A percentile compares a stretch with the other conserved stretches of the same genome.
Conservation (phyloP, 2,797 vertebrate species). For the Balearica regulorum region DNA sequence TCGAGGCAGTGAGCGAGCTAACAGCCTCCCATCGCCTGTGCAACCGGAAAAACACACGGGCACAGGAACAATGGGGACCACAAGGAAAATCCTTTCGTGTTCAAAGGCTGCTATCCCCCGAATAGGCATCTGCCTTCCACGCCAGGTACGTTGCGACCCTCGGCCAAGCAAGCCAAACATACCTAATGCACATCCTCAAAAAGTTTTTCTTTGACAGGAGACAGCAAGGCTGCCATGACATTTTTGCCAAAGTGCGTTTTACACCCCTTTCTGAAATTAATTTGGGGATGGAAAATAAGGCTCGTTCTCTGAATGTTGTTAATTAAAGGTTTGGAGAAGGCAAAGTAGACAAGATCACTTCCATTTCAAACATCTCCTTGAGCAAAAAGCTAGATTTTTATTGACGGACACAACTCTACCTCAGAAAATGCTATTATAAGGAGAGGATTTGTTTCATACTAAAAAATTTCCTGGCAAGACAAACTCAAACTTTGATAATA, state of each 20-base stretch:
- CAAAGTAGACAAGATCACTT: background rate
- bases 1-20: conserved; percentile 53
- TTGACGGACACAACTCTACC: background rate
- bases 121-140: background rate
- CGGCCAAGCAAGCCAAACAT: background rate
- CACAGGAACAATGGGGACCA: background rate
- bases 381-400: background rate
- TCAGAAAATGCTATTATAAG: background rate
- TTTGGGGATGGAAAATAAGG: background rate
- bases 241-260: background rate
- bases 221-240: background rate
- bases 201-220: background rate
- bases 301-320: background rate
- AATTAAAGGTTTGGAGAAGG: background rate
- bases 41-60: background rate
- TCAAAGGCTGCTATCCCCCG: background rate
- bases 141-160: background rate
- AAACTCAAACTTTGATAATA: background rate
- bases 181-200: background rate
- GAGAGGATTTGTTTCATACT: background rate
- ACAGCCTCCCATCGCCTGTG: conserved; percentile 22
- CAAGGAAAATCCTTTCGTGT: background rate
- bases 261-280: background rate
- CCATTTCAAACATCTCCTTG: background rate
- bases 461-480: background rate